Evolutionary conservation across 1,140 invertebrate genomes (phyloP), one percentile per base, ranked within the genome.

Genomic region (Bombus fervidus): DNA sequence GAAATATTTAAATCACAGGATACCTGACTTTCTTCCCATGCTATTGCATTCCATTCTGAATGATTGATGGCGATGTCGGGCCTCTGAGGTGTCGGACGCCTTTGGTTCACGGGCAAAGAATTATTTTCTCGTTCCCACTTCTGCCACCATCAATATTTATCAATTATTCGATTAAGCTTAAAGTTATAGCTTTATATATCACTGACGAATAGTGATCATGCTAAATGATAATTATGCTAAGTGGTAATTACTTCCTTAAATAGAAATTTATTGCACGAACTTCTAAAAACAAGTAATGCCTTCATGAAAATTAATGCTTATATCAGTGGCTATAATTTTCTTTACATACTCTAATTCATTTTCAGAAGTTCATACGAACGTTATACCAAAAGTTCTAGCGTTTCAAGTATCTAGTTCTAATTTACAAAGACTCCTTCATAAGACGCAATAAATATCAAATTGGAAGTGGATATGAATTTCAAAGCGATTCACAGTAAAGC

Each of bases 91-190:
- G 92, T 87, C 4, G 89, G 88, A 73, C 96, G 94, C 78, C 96
- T 94, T 81, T 96, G 94, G 79, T 96, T 95, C 69, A 94, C 93
- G 6, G 97, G 97, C 81, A 98, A 92, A 85, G 95, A 94, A 31
- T 95, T 94, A 92, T 98, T 97, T 92, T 97, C 96, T n/a, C 95
- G 92, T 76, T 97, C 95, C 97, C 97, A 98, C 93, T 96, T 97
- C 95, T 97, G 86, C 57, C 93, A 94, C 28, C 62, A 57, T 62
- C 25, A 79, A 87, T 1, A 57, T 53, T 81, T 13, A 25, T 74
- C 9, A 59, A 83, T 74, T 31, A n/a, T 64, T 22, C n/a, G 62
- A 12, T 25, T 9, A 53, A 41, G 13, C 13, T 47, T 47, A 47
- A 47, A 47, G 39, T 59, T 74, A 13, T 37, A 62, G 3, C 31